Evolutionary conservation across 2,888 invertebrate species (phyloP), one percentile per base, ranked within the genome.

Genomic region (Reticulitermes lucifugus): DNA sequence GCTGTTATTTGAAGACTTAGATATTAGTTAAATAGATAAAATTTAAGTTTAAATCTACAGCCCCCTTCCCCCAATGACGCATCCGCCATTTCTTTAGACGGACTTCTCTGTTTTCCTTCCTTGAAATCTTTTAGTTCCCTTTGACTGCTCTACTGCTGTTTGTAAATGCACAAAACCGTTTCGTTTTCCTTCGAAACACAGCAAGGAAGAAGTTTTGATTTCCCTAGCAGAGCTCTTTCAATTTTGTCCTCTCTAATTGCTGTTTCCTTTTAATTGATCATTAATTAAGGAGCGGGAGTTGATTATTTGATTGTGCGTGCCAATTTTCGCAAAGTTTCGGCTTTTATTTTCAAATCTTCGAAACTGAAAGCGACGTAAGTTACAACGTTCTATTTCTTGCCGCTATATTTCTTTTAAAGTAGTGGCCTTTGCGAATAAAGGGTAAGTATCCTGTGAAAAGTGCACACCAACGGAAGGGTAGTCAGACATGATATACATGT

Each of bases 201-300:
- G 77, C 77, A 41, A 35, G 73, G 35, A 73, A 41, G 60, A 65
- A 84, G 77, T 84, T 84, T 84, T 84, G 84, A 84, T 84, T 84
- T 77, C 77, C 84, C 84, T 41, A 81, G 65, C 81, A 70, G 81
- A 81, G 65, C 84, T 75, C 84, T 79, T 80, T 79, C 83, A 85
- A 83, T 83, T 83, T 80, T 83, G 79, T 85, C 85, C 83, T 83
- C 79, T 83, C 83, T 85, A 85, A 85, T 85, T 85, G 85, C 83
- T 85, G 85, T 83, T 85, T 85, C 85, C 85, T 83, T 85, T 85
- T 85, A 85, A 85, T 85, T 85, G 85, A 85, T 85, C 85, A 35
- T 85, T 85, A 85, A 85, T 85, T 85, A 85, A 85, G 80, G 70
- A 46, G 35, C 43, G 81, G 81, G 81, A 65, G 77, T 84, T 84